Conservation (phyloP, 1,140 invertebrate species). For the Drosophila ficusphila region DNA sequence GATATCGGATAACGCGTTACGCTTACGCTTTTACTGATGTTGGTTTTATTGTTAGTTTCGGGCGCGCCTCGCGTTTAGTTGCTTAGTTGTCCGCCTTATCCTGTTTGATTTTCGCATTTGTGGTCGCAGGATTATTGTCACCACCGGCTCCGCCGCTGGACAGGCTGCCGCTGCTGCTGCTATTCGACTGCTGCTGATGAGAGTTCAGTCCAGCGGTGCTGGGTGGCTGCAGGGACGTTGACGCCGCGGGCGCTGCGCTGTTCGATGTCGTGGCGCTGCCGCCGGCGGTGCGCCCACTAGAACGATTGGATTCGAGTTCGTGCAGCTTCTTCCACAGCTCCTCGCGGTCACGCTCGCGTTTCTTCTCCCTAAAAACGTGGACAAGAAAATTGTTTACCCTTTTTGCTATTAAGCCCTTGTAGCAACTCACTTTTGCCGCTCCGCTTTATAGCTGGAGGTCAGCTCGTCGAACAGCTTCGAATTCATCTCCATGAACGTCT, state of each 20-base stretch:
- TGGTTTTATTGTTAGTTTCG: constrained; percentile 50
- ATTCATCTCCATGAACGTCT: constrained; percentile 99
- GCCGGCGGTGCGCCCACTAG: constrained; percentile 75
- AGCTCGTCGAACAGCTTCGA: constrained; percentile 99
- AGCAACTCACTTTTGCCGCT: constrained; percentile 95
- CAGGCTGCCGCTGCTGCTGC: constrained; percentile 68
- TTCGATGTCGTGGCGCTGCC: constrained; percentile 71
- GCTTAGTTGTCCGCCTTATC: constrained; percentile 69
- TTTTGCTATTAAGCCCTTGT: no score
- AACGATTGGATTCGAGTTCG: constrained; percentile 88
- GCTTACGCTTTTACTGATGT: constrained; percentile 48
- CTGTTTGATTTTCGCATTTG: constrained; percentile 71
- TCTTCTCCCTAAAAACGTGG: constrained; percentile 91
- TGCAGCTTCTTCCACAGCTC: constrained; percentile 96
- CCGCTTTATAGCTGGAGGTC: constrained; percentile 98
- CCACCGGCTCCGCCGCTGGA: constrained; percentile 63
- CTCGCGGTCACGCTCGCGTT: constrained; percentile 96
- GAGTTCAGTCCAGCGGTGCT: constrained; percentile 69
- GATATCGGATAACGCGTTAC: constrained; percentile 32
- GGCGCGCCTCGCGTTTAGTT: constrained; percentile 58
- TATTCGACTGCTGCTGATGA: constrained; percentile 83
- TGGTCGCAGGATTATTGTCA: constrained; percentile 82
- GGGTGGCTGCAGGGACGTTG: constrained; percentile 56
- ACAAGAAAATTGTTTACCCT: neutral
- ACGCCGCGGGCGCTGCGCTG: constrained; percentile 49